Evolutionary conservation across 1,140 invertebrate genomes (phyloP).

Genomic region (Ceratitis capitata): DNA sequence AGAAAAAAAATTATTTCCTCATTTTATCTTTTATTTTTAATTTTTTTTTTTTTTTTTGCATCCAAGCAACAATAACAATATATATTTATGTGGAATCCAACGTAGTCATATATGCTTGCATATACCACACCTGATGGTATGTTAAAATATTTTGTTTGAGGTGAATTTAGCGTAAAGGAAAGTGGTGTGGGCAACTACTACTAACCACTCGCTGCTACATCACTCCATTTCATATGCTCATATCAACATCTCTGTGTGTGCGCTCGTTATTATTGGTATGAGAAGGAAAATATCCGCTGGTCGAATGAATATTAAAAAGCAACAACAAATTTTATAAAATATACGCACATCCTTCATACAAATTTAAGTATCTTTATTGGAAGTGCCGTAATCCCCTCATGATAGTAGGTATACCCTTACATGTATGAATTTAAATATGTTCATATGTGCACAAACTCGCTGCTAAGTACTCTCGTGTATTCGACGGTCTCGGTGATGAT

Average conservation of each 20-base stretch:
- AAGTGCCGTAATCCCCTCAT: not conserved
- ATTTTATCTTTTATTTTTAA: too few species aligned
- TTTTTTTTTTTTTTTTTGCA: too few species aligned
- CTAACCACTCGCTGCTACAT: too few species aligned
- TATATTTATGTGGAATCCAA: not conserved
- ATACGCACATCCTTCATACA: not conserved
- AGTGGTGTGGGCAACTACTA: not conserved
- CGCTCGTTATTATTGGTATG: not conserved
- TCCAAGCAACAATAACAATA: too few species aligned
- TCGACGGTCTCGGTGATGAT: slow-evolving; percentile 4
- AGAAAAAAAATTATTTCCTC: not conserved
- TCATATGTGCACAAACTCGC: not conserved
- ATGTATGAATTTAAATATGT: not conserved
- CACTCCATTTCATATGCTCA: too few species aligned
- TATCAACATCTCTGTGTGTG: not conserved
- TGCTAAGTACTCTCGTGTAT: not conserved
- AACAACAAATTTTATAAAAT: not conserved
- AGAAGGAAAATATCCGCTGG: slow-evolving; percentile 5
- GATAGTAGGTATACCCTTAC: not conserved
- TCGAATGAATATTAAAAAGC: slow-evolving; percentile 27
- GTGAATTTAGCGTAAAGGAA: not conserved
- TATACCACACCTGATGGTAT: too few species aligned
- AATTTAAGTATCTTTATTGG: not conserved
- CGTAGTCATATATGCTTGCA: too few species aligned
- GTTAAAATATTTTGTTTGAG: not conserved